Evolutionary conservation across 2,888 invertebrate genomes (phyloP).

Genomic region (Carcina quercana): DNA sequence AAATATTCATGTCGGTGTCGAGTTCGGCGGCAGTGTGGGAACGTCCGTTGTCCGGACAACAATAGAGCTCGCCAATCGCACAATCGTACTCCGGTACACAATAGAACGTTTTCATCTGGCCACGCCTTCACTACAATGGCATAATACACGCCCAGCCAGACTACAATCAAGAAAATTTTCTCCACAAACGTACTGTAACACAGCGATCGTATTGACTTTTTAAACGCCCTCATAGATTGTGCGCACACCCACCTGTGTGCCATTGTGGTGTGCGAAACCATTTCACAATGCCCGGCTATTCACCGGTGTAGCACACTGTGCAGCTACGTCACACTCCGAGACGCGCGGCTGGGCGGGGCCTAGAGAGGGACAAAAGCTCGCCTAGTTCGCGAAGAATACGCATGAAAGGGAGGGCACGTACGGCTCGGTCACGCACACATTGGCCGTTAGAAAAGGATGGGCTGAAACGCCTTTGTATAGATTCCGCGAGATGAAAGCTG

Average conservation of each 20-base stretch:
- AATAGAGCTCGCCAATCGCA: constrained; percentile 61
- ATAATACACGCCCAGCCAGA: constrained; percentile 56
- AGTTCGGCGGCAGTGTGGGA: constrained; percentile 46
- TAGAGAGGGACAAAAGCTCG: constrained; percentile 57
- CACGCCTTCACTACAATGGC: constrained; percentile 59
- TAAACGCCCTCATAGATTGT: constrained; percentile 69
- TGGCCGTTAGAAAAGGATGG: constrained; percentile 66
- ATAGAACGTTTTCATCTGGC: constrained; percentile 59
- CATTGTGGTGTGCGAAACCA: constrained; percentile 64
- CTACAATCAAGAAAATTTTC: constrained; percentile 65
- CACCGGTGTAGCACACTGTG: constrained; percentile 52
- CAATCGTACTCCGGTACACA: constrained; percentile 45
- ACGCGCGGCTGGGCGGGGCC: constrained; percentile 63
- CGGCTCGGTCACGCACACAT: constrained; percentile 54
- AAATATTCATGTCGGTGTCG: constrained; percentile 22
- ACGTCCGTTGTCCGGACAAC: constrained; percentile 34
- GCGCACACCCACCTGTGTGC: constrained; percentile 61
- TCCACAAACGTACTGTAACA: constrained; percentile 60
- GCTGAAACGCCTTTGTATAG: constrained; percentile 66
- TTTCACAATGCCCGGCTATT: constrained; percentile 62
- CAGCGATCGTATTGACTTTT: constrained; percentile 71
- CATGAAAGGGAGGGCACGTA: constrained; percentile 43
- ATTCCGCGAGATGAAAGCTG: constrained; percentile 61
- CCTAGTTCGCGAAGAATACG: constrained; percentile 41
- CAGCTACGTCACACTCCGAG: constrained; percentile 39